phyloP scores from a whole-genome alignment of 1,140 invertebrate species.

The Drosophila seguyi region DNA sequence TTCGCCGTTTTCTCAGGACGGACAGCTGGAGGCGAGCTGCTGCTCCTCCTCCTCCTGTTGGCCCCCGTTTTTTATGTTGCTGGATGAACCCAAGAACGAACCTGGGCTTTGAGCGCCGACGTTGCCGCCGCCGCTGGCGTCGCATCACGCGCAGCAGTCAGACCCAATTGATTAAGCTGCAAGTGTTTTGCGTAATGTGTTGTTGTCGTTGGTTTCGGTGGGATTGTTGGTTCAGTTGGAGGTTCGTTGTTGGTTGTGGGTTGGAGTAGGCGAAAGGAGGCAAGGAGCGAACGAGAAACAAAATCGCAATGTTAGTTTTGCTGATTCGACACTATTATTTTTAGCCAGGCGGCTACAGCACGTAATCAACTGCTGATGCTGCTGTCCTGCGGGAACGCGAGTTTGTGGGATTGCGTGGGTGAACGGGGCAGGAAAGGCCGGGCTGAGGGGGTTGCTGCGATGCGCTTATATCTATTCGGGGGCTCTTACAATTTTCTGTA shows the following conservation, averaged over 20 bases:
- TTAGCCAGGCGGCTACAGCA: conserved; percentile 42
- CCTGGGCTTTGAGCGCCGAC: conserved; percentile 59
- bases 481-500: conserved; percentile 84
- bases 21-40: conserved; percentile 16
- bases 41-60: not conserved
- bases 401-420: not conserved
- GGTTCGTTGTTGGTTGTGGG: conserved; percentile 30
- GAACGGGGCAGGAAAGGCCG: conserved; percentile 1
- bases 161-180: conserved; percentile 80
- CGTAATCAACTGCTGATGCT: conserved; percentile 63
- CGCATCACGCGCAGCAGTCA: conserved; percentile 67
- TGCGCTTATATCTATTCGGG: conserved; percentile 33
- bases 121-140: conserved; percentile 35
- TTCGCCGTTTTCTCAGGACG: conserved; percentile 26
- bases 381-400: conserved; percentile 22
- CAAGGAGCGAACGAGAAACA: conserved; percentile 43
- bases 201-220: conserved; percentile 45
- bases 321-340: conserved; percentile 29
- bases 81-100: conserved; percentile 48
- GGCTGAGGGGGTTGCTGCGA: not conserved
- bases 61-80: not conserved
- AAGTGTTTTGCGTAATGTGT: conserved; percentile 74
- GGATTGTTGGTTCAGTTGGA: conserved; percentile 12
- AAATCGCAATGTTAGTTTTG: conserved; percentile 66
- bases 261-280: conserved; percentile 24